Evolutionary conservation across 2,113 vertebrate genomes (phyloP), one percentile per base, ranked within the genome.

Genomic region (Pelecanus crispus): DNA sequence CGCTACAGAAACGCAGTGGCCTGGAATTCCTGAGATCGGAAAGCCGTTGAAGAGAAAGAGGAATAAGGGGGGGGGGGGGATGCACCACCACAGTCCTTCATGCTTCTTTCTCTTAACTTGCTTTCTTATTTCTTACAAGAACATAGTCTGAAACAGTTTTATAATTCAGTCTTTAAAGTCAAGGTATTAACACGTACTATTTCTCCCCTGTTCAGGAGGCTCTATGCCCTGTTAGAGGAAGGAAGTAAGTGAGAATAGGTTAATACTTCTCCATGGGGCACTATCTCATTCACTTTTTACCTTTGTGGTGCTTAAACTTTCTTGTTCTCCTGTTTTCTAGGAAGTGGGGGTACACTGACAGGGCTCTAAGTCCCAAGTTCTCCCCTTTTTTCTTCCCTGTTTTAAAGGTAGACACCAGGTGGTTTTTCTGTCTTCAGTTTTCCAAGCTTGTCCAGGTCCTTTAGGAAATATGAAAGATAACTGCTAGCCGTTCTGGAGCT

Each of bases 211-310:
- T 79, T 74, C 18, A 6, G 21, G 21, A 49, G 34, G 8, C 53
- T 56, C 16, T 42, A 2, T 45, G 4, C 12, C 21, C 11, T 65
- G 7, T n/a, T 74, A 67, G n/a, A 82, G 11, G 42, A 63, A 59
- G 28, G 16, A 28, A 56, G 55, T 14, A 81, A 75, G 13, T 38
- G 13, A 6, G 8, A 52, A 56, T 61, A 65, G 11, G 20, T 87
- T 77, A 19, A 24, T 80, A 9, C 11, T 44, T 2, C 12, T 47
- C 34, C 0, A 1, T 53, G 29, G 18, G 31, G 5, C 12, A 58
- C 34, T 47, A 63, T 58, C 36, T 62, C 14, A 9, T n/a, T 75
- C 29, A 9, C 20, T 49, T 72, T 84, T 42, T 38, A 42, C 12
- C 13, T 56, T 52, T 52, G 8, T 32, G 7, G 10, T 52, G 12